phyloP scores from a whole-genome alignment of 2,797 vertebrate species.

The Acropternis orthonyx region DNA sequence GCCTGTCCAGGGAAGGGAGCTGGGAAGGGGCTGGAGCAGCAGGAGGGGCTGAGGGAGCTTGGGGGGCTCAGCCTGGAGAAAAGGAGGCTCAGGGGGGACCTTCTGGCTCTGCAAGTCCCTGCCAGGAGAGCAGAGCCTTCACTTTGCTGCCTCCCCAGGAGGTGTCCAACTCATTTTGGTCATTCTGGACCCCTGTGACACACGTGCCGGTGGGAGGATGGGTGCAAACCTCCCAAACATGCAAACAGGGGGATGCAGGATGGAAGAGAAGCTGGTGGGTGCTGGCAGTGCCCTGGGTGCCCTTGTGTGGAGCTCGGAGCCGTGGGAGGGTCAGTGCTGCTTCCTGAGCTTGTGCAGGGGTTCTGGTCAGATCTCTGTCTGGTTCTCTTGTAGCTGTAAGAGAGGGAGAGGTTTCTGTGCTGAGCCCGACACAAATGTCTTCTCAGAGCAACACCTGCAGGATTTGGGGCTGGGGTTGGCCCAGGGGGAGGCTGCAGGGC shows the following conservation, averaged over 20 bases:
- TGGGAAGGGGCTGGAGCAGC: neutral
- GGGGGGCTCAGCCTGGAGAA: neutral
- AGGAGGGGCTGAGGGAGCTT: neutral
- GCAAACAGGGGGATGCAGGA: neutral
- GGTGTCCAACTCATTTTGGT: neutral
- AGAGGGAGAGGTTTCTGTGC: neutral
- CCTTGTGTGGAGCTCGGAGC: neutral
- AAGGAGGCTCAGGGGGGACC: neutral
- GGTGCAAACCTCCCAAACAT: neutral
- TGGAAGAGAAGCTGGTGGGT: neutral
- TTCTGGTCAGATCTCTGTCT: neutral
- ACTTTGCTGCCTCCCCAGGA: neutral
- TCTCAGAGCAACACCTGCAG: fast-evolving
- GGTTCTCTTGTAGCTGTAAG: neutral
- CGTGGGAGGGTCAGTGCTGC: neutral
- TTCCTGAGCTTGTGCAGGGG: neutral
- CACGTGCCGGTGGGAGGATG: neutral
- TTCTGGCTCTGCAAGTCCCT: neutral
- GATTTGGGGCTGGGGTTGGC: neutral
- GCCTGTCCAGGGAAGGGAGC: neutral
- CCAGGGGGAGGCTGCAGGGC: neutral
- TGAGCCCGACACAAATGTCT: neutral
- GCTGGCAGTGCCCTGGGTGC: neutral
- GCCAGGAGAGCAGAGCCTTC: neutral
- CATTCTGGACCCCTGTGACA: neutral